Base-by-base conservation (phyloP, 2,888 invertebrate genomes). In the Megamerina dolium region DNA sequence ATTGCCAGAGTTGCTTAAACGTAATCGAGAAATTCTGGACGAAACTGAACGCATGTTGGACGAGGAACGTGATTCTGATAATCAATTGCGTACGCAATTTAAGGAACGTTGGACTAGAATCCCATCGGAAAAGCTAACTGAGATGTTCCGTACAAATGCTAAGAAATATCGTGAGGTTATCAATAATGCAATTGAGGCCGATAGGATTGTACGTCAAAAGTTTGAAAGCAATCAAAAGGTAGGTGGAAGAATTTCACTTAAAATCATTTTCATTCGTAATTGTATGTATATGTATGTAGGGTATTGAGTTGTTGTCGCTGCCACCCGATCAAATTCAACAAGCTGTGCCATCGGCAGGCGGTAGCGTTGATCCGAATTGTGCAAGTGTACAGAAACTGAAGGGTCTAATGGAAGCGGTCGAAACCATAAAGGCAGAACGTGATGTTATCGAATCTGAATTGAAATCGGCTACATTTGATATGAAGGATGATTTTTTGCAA, bases 1-100 rank as follows among this genome's bases (percentile, higher is more conserved):
- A 63, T 75, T 99, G 53, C 99, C 97, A 0, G 88, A 89, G 49
- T 75, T 93, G 53, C 77, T 96, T 56, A 85, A 86, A 69, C 78
- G 97, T 50, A 99, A 99, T 74, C 83, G 82, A 53, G 92, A 99
- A 70, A 94, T 99, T 59, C 77, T 99, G 2, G 87, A 93, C 67
- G 97, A 97, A 80, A 79, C 85, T 41, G 87, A 87, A 58, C 75
- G 85, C 47, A 77, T 91, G 78, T 73, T 99, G 56, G 83, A 85
- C 59, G 96, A 96, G 70, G 99, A 99, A 73, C 84, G 84, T 54
- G 82, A 85, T 55, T 88, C 93, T 2, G 99, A 99, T 71, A 82
- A 82, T 58, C 82, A 88, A 61, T 76, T 99, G 54, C 79, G 90
- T 46, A 74, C 76, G 32, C 96, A 97, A 75, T 95, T 97, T 70